A percentile compares a stretch with the other conserved stretches of the same genome.
phyloP scores from a whole-genome alignment of 2,797 vertebrate genomes.

The Fistularia commersonii region DNA sequence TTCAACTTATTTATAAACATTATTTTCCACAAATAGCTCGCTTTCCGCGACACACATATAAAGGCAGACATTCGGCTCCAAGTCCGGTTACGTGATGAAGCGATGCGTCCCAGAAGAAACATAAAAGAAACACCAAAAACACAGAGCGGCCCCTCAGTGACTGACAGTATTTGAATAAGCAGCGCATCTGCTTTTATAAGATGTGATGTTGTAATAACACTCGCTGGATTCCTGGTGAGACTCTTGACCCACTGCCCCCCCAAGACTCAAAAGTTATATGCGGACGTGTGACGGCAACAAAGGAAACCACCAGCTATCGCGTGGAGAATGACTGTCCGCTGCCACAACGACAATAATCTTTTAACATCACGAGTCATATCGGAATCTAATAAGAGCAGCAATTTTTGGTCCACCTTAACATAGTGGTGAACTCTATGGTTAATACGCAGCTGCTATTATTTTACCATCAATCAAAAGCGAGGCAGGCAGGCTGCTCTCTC shows the following conservation, averaged over 20 bases:
- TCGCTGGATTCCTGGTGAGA: slow-evolving; percentile 40
- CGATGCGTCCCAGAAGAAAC: slow-evolving; percentile 46
- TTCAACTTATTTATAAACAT: slow-evolving; percentile 10
- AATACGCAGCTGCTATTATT: slow-evolving; percentile 97
- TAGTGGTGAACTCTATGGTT: slow-evolving; percentile 92
- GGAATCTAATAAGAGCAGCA: slow-evolving; percentile 88
- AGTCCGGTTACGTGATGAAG: slow-evolving; percentile 48
- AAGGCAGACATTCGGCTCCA: slow-evolving; percentile 58
- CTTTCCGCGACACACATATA: slow-evolving; percentile 43
- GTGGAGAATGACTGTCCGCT: slow-evolving; percentile 45
- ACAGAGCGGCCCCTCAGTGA: slow-evolving; percentile 45
- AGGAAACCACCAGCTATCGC: slow-evolving; percentile 30
- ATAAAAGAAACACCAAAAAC: slow-evolving; percentile 29
- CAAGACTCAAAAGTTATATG: slow-evolving; percentile 16
- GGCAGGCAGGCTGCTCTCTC: slow-evolving; percentile 79
- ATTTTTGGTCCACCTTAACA: slow-evolving; percentile 92
- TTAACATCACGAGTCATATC: slow-evolving; percentile 77
- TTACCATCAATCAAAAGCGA: slow-evolving; percentile 90
- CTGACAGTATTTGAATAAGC: slow-evolving; percentile 61
- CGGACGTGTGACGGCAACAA: slow-evolving; percentile 36
- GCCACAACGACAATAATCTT: slow-evolving; percentile 57
- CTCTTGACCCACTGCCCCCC: slow-evolving; percentile 57
- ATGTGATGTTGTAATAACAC: slow-evolving; percentile 41
- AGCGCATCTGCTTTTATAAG: slow-evolving; percentile 51
- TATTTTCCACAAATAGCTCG: slow-evolving; percentile 1